Percentiles rank a stretch among this genome's conserved stretches.
Evolutionary conservation across 1,140 invertebrate genomes (phyloP).

Genomic region (Rhyacophila brunnea): DNA sequence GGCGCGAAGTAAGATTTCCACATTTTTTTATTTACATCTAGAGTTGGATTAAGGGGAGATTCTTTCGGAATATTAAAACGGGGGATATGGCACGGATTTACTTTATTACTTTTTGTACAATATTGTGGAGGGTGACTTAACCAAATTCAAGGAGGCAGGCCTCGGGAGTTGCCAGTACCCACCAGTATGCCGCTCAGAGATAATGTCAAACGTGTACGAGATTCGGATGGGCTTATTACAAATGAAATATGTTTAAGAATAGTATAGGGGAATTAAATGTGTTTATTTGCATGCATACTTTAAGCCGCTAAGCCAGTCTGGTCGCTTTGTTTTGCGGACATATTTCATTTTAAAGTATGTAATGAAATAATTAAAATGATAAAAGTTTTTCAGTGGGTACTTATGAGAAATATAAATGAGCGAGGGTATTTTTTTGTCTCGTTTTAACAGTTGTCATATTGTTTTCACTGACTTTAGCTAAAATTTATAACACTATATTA

Average conservation of each 20-base stretch:
- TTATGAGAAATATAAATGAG: too few species aligned
- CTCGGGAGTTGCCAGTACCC: background rate
- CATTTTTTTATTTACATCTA: slow-evolving; percentile 13
- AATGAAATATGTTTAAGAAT: slow-evolving; percentile 16
- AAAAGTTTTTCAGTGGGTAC: too few species aligned
- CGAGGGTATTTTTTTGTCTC: too few species aligned
- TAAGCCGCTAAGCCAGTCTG: too few species aligned
- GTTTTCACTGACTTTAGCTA: too few species aligned
- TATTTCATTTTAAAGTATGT: too few species aligned
- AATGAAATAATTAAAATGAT: too few species aligned
- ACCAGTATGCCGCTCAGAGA: slow-evolving; percentile 9
- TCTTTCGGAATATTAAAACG: background rate
- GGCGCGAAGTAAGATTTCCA: slow-evolving; percentile 10
- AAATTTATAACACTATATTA: too few species aligned
- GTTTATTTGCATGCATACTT: slow-evolving; percentile 1
- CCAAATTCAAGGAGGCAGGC: slow-evolving; percentile 14
- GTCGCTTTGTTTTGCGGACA: too few species aligned
- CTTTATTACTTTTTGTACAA: slow-evolving; percentile 24
- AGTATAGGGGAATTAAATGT: slow-evolving; percentile 5
- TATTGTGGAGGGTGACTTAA: slow-evolving; percentile 18
- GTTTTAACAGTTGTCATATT: too few species aligned
- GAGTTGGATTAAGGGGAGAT: background rate
- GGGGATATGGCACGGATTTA: slow-evolving; percentile 1
- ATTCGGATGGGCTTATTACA: slow-evolving; percentile 10
- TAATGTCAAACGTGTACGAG: slow-evolving; percentile 13